phyloP scores from a whole-genome alignment of 2,888 invertebrate genomes.

The Kryphioiulus occultus region DNA sequence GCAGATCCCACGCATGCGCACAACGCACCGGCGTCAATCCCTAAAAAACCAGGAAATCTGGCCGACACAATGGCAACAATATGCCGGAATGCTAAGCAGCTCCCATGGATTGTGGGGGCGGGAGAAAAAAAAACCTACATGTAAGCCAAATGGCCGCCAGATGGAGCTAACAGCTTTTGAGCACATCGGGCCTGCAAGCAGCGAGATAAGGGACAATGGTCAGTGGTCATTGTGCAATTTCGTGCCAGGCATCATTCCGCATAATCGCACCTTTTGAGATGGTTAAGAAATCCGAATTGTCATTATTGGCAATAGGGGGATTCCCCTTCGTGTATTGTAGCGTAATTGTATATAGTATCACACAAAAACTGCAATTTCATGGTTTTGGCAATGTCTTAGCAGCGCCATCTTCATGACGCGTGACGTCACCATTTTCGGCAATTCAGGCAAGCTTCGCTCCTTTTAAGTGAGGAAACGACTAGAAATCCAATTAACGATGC shows the following conservation, averaged over 20 bases:
- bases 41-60: not conserved
- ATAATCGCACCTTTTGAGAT: too few relatives aligned
- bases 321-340: too few relatives aligned
- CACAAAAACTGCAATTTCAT: too few relatives aligned
- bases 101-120: not conserved
- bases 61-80: not conserved
- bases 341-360: too few relatives aligned
- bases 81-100: constrained; percentile 18
- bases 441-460: too few relatives aligned
- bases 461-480: not conserved
- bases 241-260: too few relatives aligned
- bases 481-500: not conserved
- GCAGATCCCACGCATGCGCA: not conserved
- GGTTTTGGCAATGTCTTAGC: too few relatives aligned
- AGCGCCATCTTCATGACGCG: too few relatives aligned
- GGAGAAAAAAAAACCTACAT: not conserved
- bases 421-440: too few relatives aligned
- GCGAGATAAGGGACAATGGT: not conserved
- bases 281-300: too few relatives aligned
- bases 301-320: too few relatives aligned
- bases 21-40: not conserved
- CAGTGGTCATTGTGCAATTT: not conserved
- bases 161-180: not conserved
- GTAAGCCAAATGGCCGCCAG: not conserved
- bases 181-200: not conserved